phyloP scores from a whole-genome alignment of 2,888 invertebrate species.

The Drosophila mayaguana region DNA sequence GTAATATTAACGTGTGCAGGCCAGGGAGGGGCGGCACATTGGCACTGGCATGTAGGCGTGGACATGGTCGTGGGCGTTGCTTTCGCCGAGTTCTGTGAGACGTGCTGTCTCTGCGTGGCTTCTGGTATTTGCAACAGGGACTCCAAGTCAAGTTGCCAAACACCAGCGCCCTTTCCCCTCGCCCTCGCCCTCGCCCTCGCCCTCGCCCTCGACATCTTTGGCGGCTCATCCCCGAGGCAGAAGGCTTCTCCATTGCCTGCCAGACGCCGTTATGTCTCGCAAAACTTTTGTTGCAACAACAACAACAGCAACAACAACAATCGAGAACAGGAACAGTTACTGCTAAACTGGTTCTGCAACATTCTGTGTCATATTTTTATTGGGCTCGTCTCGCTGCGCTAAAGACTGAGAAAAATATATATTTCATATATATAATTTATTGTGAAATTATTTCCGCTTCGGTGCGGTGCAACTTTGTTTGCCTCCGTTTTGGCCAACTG shows the following conservation, averaged over 20 bases:
- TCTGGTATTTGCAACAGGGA: constrained; percentile 21
- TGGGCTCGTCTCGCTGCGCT: constrained; percentile 31
- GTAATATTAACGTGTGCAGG: constrained; percentile 26
- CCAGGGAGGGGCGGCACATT: background rate
- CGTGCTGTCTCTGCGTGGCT: constrained; percentile 19
- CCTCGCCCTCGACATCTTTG: constrained; percentile 43
- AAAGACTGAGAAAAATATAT: constrained; percentile 18
- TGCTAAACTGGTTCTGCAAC: constrained; percentile 59
- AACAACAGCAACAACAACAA: constrained; percentile 13
- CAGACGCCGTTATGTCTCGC: constrained; percentile 77
- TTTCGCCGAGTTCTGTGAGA: constrained; percentile 1
- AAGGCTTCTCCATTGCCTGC: constrained; percentile 37
- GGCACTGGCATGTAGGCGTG: constrained; percentile 29
- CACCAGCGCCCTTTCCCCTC: too few relatives aligned
- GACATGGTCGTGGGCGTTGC: constrained; percentile 7
- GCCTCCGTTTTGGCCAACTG: constrained; percentile 22
- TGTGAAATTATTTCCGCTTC: constrained; percentile 71
- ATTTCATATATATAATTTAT: constrained; percentile 77
- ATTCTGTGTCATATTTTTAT: constrained; percentile 61
- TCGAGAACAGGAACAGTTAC: constrained; percentile 19
- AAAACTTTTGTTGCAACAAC: constrained; percentile 48
- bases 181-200: constrained; percentile 13
- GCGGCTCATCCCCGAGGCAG: constrained; percentile 41
- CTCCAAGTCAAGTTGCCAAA: constrained; percentile 27
- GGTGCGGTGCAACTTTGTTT: constrained; percentile 16